phyloP scores from a whole-genome alignment of 53 echinoderm and acorn worm species.

The Actinopyga echinites region DNA sequence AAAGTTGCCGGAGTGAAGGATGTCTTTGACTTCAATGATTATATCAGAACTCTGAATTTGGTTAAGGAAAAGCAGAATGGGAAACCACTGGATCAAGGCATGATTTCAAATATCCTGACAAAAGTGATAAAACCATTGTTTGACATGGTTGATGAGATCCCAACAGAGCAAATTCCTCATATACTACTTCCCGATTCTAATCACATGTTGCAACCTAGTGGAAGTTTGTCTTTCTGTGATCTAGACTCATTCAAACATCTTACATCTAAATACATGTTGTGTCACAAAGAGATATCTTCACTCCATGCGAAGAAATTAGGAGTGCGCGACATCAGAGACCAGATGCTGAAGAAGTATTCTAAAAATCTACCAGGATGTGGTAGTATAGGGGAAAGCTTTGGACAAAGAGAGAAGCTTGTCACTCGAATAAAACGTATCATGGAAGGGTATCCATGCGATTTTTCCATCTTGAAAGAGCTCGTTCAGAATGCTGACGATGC shows the following conservation, averaged over 20 bases:
- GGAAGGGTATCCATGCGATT: slow-evolving; percentile 67
- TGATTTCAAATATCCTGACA: not conserved
- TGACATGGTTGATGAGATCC: not conserved
- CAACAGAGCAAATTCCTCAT: not conserved
- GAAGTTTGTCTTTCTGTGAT: not conserved
- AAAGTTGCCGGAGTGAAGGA: not conserved
- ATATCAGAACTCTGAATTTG: not conserved
- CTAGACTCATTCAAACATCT: not conserved
- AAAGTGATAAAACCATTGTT: slow-evolving; percentile 4
- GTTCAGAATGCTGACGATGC: slow-evolving; percentile 97
- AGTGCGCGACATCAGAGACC: slow-evolving; percentile 40
- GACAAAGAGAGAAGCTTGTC: slow-evolving; percentile 80
- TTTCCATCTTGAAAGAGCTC: slow-evolving; percentile 81
- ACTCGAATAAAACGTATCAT: slow-evolving; percentile 74
- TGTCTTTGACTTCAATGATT: not conserved
- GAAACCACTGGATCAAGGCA: not conserved
- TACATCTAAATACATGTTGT: not conserved
- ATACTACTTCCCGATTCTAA: slow-evolving; percentile 3
- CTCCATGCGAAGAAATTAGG: slow-evolving; percentile 41
- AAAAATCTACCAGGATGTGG: not conserved
- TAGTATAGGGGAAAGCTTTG: slow-evolving; percentile 57
- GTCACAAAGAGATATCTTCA: slow-evolving; percentile 10
- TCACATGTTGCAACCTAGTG: not conserved
- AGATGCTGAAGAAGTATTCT: slow-evolving; percentile 1
- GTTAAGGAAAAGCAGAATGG: not conserved